Conservation (phyloP, 2,888 invertebrate genomes). For the Pedicia rivosa region DNA sequence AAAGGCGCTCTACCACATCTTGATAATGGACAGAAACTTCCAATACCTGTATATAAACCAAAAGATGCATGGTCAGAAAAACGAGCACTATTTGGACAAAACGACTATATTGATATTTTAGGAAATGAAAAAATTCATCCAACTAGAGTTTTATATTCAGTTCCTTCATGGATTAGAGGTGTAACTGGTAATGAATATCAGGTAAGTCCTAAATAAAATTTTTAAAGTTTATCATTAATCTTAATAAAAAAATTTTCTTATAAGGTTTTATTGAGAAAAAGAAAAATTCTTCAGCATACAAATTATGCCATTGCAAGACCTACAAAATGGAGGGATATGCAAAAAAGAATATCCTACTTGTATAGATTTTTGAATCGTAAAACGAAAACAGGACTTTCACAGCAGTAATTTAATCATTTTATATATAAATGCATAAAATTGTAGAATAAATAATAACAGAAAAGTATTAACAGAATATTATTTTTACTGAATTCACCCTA, state of each 20-base stretch:
- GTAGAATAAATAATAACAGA: too few relatives aligned
- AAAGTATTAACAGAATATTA: too few relatives aligned
- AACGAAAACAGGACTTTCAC: slow-evolving; percentile 46
- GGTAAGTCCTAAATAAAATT: slow-evolving; percentile 18
- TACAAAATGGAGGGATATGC: slow-evolving; percentile 58
- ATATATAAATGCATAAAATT: too few relatives aligned
- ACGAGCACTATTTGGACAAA: slow-evolving; percentile 80
- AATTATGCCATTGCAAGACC: slow-evolving; percentile 46
- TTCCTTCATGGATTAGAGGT: slow-evolving; percentile 83
- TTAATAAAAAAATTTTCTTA: background rate
- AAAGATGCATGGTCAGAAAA: slow-evolving; percentile 58
- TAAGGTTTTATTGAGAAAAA: slow-evolving; percentile 41
- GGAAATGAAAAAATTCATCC: slow-evolving; percentile 75
- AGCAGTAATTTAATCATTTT: slow-evolving; percentile 18
- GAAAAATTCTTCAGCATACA: slow-evolving; percentile 43
- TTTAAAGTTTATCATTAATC: slow-evolving; percentile 23
- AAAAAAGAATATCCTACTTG: slow-evolving; percentile 56
- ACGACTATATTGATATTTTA: slow-evolving; percentile 93
- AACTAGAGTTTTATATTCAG: slow-evolving; percentile 63
- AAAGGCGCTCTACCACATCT: slow-evolving; percentile 55
- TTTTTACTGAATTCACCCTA: too few relatives aligned
- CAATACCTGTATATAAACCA: slow-evolving; percentile 57
- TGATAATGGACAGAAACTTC: slow-evolving; percentile 34
- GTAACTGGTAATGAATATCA: slow-evolving; percentile 75
- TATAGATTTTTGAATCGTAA: slow-evolving; percentile 67